phyloP scores from a whole-genome alignment of 2,113 vertebrate genomes.

The Anguilla rostrata region DNA sequence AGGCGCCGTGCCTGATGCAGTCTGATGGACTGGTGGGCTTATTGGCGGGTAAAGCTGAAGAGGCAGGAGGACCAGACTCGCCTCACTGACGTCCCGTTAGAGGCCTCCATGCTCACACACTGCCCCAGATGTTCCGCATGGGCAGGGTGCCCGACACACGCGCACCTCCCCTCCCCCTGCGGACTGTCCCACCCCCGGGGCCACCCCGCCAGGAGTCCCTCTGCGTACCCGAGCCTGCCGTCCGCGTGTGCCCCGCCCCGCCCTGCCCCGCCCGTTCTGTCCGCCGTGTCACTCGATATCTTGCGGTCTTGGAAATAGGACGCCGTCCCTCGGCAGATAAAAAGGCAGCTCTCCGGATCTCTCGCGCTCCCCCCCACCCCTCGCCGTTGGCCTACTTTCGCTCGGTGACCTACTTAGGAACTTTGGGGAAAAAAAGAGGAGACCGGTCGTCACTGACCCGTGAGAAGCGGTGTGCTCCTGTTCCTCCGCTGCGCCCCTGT shows the following conservation, averaged over 20 bases:
- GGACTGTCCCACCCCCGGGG: not conserved
- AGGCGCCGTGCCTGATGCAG: not conserved
- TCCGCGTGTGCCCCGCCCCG: not conserved
- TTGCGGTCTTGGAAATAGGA: conserved; percentile 22
- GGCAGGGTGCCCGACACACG: not conserved
- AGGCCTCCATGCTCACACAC: not conserved
- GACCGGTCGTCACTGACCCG: not conserved
- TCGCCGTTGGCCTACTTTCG: conserved; percentile 23
- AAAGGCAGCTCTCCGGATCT: conserved; percentile 6
- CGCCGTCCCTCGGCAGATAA: conserved; percentile 5
- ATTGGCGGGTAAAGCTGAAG: not conserved
- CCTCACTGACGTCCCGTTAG: not conserved
- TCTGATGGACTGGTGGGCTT: not conserved
- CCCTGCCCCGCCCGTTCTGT: not conserved
- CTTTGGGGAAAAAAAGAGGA: conserved; percentile 5
- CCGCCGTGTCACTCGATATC: conserved; percentile 17
- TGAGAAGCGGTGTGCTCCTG: not conserved
- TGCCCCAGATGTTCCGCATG: not conserved
- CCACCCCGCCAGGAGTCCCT: not conserved
- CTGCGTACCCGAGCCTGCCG: not conserved
- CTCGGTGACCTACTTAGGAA: conserved; percentile 27
- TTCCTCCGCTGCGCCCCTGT: not conserved
- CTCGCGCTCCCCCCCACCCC: not conserved
- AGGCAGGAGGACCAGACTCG: not conserved
- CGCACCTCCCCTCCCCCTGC: not conserved